Base-by-base conservation (phyloP, 2,888 invertebrate species). In the Amorpha juglandis region DNA sequence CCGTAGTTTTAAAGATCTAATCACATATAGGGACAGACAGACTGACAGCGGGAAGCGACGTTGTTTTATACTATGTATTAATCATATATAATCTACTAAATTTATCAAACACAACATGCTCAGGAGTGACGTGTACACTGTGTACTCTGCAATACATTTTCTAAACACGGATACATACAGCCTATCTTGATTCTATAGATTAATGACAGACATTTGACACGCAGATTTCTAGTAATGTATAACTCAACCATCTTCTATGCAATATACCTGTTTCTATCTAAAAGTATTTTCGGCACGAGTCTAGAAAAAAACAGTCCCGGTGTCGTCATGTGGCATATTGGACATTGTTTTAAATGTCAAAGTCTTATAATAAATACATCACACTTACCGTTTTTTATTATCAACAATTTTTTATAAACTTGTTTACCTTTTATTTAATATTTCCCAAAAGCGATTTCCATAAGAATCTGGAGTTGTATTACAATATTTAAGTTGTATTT, bases 341-440 rank as follows among this genome's bases (percentile, higher is more conserved):
- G 16, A 12, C 1, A 58, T 38, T 58, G 38, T 58, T 58, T 12
- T 58, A 58, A 58, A 58, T 58, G 58, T 19, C 58, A 58, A 42
- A 58, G 9, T 14, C 12, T 58, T 58, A 12, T 58, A 42, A 53
- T 53, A 58, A 38, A 58, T 42, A 58, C 58, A 42, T 42, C 19
- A 58, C 19, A 19, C 38, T 19, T 58, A 9, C 16, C n/a, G 58
- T 58, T 42, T 58, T 58, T 42, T 19, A 38, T 11, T 19, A 42
- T 58, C 42, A 38, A 19, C 16, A 58, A 19, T 6, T 58, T 11
- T 55, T 55, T 42, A 12, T 38, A 58, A 42, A 58, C 58, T 58
- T 42, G 58, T 58, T 58, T 58, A 58, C 58, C 58, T 58, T 58
- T 58, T 58, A 58, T 42, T 42, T 58, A 0, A 38, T 38, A 58